These are phyloP conservation scores for Cryptophagus acutangulus DNA, from an alignment of 2,888 invertebrate genomes.

Conservation along the genomic window DNA sequence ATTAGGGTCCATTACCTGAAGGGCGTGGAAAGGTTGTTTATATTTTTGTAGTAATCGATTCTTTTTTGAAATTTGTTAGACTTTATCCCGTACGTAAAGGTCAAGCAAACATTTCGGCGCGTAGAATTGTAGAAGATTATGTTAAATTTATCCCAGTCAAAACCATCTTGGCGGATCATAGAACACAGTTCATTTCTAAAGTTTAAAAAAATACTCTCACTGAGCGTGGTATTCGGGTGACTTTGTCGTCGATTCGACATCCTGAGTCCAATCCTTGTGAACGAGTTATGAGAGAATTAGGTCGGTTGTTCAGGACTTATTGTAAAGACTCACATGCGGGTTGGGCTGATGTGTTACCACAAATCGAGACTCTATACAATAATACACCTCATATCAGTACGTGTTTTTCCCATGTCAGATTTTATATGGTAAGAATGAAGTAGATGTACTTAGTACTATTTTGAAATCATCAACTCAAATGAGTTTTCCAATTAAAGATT, in stretches of 20 bases:
- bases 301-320: conserved; percentile 14
- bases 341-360: conserved; percentile 9
- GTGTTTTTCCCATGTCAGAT: no score
- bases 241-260: conserved; percentile 14
- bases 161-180: no score
- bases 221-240: neutral
- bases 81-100: conserved; percentile 21
- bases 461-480: no score
- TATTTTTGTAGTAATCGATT: conserved; percentile 24
- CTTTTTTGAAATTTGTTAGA: conserved; percentile 25
- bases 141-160: no score
- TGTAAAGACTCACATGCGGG: conserved; percentile 11
- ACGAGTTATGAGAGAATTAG: conserved; percentile 11
- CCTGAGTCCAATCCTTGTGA: conserved; percentile 16
- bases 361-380: conserved; percentile 12
- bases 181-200: conserved; percentile 26
- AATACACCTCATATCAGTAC: conserved; percentile 13
- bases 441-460: no score
- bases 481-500: no score
- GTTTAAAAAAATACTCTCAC: conserved; percentile 16
- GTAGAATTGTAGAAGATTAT: no score
- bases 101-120: no score
- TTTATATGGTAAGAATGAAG: no score
- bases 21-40: conserved; percentile 15
- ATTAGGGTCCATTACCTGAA: conserved; percentile 23